Conservation (phyloP, 2,797 vertebrate genomes). For the Schizopygopsis pylzovi region DNA sequence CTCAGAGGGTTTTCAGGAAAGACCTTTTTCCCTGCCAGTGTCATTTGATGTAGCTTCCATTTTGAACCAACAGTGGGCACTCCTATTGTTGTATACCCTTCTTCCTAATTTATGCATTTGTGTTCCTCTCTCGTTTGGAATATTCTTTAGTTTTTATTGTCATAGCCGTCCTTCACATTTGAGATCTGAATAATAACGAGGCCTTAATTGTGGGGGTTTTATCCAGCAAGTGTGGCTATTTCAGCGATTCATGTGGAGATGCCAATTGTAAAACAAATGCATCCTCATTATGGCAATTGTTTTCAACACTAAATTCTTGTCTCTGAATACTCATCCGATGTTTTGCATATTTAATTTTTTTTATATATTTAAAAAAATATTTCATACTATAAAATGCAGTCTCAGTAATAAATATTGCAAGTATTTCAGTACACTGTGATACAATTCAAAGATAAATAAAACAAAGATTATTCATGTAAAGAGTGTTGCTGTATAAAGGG, state of each 20-base stretch:
- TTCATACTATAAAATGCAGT: neutral
- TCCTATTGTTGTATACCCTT: neutral
- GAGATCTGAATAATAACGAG: neutral
- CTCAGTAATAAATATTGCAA: neutral
- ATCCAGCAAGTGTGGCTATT: neutral
- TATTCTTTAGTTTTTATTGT: slow-evolving; percentile 2
- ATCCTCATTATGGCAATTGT: neutral
- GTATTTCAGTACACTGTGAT: neutral
- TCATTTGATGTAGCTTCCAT: slow-evolving; percentile 17
- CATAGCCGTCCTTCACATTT: neutral
- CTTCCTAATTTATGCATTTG: slow-evolving; percentile 1
- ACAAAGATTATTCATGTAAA: neutral
- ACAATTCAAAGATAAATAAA: neutral
- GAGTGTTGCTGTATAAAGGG: neutral
- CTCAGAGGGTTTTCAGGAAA: slow-evolving; percentile 13
- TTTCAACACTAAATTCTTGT: neutral
- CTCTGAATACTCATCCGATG: neutral
- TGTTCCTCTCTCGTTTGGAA: neutral
- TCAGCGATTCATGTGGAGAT: neutral
- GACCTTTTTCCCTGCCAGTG: neutral
- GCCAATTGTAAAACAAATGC: slow-evolving; percentile 1
- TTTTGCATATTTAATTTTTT: neutral
- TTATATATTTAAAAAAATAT: neutral
- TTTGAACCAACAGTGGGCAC: neutral
- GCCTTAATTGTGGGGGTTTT: neutral